These are phyloP conservation scores for Lophochroa leadbeateri DNA, from an alignment of 2,113 vertebrate species.

Conservation along the genomic window DNA sequence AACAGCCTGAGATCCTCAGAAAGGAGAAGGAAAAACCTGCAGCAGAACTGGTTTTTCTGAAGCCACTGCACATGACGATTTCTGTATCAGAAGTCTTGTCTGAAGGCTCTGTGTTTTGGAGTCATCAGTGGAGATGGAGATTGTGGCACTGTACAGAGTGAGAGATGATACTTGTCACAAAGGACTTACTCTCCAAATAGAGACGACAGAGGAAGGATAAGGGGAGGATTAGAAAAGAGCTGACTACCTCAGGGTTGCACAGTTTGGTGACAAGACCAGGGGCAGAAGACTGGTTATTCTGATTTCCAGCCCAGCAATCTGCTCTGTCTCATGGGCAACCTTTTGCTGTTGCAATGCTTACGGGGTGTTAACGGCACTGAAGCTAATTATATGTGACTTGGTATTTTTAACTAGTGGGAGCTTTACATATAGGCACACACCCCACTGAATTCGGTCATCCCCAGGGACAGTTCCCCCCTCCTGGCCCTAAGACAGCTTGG, in stretches of 20 bases:
- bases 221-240: not conserved
- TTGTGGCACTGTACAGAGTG: not conserved
- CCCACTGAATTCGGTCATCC: not conserved
- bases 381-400: not conserved
- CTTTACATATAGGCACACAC: not conserved
- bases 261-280: not conserved
- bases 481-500: not conserved
- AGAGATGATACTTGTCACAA: not conserved
- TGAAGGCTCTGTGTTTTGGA: not conserved
- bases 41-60: not conserved
- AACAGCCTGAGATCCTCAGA: not conserved
- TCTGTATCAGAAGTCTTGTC: not conserved
- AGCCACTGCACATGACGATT: not conserved
- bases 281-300: not conserved
- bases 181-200: not conserved
- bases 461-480: not conserved
- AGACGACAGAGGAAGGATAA: not conserved
- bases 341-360: not conserved
- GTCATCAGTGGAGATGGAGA: fast-evolving
- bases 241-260: not conserved
- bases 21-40: not conserved
- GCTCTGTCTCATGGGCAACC: not conserved
- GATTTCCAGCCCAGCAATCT: not conserved
- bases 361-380: not conserved
- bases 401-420: not conserved